Evolutionary conservation across 2,888 invertebrate genomes (phyloP), one percentile per base, ranked within the genome.

Genomic region (Erebia palarica): DNA sequence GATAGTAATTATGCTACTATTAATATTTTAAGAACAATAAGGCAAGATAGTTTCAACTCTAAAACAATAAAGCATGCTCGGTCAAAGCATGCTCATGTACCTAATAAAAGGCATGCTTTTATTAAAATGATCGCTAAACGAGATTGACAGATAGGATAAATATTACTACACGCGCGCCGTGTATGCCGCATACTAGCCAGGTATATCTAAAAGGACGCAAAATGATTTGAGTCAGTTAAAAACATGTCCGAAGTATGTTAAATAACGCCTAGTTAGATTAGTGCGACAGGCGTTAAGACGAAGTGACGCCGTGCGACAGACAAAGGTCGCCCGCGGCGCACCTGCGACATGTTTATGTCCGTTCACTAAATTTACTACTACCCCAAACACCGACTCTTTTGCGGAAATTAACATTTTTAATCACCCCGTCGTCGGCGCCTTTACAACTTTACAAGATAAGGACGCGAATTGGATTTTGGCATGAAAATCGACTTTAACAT

Each of bases 301-400:
- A 69, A 58, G 66, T 67, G 66, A 69, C 68, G 59, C 47, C 65
- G 72, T 58, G 51, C 69, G 67, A 68, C 59, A 69, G 78, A 86
- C 87, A 87, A 90, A 85, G 89, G 83, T 75, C 83, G 79, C 89
- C 81, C 78, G 82, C 78, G 44, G 81, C 68, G 81, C 86, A 85
- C 86, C 85, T 84, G 86, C 80, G 89, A 90, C 89, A 89, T 89
- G 83, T 91, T 91, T 91, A 92, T 91, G 89, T 79, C 81, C 82
- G 80, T 80, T 83, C 84, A 86, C 87, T 84, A 88, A 90, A 91
- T 90, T 91, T 90, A 90, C 88, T 85, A 77, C 83, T 82, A 76
- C 71, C 77, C 75, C 69, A 76, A 76, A 79, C 78, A 75, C 76
- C 75, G 72, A 75, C 82, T 81, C 83, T 67, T 70, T 74, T 81